Conservation (phyloP, 2,113 vertebrate species). For the Lophotis ruficrista region DNA sequence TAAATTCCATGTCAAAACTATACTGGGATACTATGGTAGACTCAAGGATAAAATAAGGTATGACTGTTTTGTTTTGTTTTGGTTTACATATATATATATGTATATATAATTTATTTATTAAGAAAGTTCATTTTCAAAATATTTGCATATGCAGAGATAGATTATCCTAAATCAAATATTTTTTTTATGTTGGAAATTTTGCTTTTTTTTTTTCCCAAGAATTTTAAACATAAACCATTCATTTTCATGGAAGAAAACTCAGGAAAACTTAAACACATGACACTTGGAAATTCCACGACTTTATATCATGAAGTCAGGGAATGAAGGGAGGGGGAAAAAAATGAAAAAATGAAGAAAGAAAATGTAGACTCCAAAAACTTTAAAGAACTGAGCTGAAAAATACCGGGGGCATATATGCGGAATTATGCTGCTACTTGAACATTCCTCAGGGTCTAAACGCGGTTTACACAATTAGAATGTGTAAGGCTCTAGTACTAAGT, state of each 20-base stretch:
- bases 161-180: neutral
- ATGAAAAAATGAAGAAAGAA: fast-evolving
- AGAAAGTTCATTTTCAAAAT: neutral
- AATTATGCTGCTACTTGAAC: neutral
- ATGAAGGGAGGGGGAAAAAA: fast-evolving
- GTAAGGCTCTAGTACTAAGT: neutral
- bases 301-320: neutral
- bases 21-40: neutral
- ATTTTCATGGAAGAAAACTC: neutral
- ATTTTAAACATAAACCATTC: neutral
- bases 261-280: neutral
- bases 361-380: neutral
- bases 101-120: neutral
- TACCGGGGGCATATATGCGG: neutral
- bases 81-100: no score
- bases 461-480: neutral
- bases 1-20: neutral
- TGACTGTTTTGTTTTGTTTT: neutral
- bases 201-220: fast-evolving
- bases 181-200: neutral
- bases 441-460: neutral
- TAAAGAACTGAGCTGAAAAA: neutral
- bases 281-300: neutral
- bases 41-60: neutral
- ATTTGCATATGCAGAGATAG: neutral